phyloP scores from a whole-genome alignment of 1,140 invertebrate species.

The Temnothorax nylanderi region DNA sequence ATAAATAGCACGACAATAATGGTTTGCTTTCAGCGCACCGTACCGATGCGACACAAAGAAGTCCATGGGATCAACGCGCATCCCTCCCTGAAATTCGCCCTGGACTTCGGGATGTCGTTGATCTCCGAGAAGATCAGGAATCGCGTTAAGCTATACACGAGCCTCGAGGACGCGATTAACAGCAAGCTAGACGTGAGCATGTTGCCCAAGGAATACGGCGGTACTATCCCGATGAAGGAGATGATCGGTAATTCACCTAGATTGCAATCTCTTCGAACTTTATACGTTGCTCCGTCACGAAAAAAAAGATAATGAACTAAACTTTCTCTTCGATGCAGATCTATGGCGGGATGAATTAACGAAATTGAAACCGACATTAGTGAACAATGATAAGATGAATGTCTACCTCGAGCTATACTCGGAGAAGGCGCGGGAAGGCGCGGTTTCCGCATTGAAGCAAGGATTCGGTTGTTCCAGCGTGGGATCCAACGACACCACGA shows the following conservation, averaged over 20 bases:
- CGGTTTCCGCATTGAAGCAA: constrained; percentile 89
- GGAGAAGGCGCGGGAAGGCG: constrained; percentile 89
- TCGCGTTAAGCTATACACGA: constrained; percentile 90
- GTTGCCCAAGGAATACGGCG: constrained; percentile 93
- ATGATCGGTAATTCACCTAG: constrained; percentile 90
- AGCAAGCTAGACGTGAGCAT: constrained; percentile 88
- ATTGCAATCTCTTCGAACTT: neutral
- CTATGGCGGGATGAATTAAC: constrained; percentile 89
- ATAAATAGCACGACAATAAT: too few relatives aligned
- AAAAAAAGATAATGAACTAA: neutral
- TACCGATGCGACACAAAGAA: constrained; percentile 94
- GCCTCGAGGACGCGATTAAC: constrained; percentile 86
- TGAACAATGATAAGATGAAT: constrained; percentile 88
- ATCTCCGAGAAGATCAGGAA: constrained; percentile 93
- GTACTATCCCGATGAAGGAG: constrained; percentile 91
- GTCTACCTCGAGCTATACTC: constrained; percentile 88
- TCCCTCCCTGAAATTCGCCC: constrained; percentile 91
- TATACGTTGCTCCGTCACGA: neutral
- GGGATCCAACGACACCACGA: constrained; percentile 86
- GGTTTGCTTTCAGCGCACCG: constrained; percentile 88
- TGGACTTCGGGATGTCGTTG: constrained; percentile 92
- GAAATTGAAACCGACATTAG: constrained; percentile 85
- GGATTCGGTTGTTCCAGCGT: constrained; percentile 86
- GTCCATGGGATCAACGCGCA: constrained; percentile 93
- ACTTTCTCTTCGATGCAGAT: constrained; percentile 79